Conservation (phyloP, 2,113 vertebrate genomes). For the Scatophagus argus region DNA sequence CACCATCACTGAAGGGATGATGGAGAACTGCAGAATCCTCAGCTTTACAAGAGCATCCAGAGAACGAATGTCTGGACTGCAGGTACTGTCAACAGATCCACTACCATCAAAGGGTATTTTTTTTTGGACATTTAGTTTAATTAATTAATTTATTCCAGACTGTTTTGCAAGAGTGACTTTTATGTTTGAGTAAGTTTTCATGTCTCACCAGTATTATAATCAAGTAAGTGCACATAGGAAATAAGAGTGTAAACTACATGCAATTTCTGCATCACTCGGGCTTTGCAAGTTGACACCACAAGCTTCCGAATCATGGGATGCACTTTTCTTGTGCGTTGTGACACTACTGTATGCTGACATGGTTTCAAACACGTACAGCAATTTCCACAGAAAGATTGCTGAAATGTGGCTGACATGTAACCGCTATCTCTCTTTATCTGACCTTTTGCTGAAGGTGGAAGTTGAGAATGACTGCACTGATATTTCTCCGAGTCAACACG, state of each 20-base stretch:
- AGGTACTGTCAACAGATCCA: slow-evolving; percentile 57
- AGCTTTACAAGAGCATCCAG: slow-evolving; percentile 72
- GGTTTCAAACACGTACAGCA: background rate
- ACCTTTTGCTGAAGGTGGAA: slow-evolving; percentile 82
- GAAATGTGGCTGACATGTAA: background rate
- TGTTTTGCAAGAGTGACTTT: too few species aligned
- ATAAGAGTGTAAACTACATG: background rate
- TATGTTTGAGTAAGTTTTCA: too few species aligned
- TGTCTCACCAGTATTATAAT: background rate
- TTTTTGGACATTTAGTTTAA: background rate
- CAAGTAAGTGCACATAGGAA: background rate
- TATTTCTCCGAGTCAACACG: slow-evolving; percentile 81
- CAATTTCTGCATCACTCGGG: background rate
- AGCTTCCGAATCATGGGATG: background rate
- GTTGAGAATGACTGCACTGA: slow-evolving; percentile 87
- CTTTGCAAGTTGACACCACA: background rate
- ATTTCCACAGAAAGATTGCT: accelerated
- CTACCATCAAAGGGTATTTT: background rate
- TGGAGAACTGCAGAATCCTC: slow-evolving; percentile 79
- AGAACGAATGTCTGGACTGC: slow-evolving; percentile 47
- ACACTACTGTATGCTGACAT: background rate
- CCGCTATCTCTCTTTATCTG: slow-evolving; percentile 10
- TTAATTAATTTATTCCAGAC: too few species aligned
- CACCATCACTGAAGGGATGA: slow-evolving; percentile 76
- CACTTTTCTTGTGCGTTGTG: background rate